Evolutionary conservation across 1,140 invertebrate species (phyloP).

Genomic region (Carposina sasakii): DNA sequence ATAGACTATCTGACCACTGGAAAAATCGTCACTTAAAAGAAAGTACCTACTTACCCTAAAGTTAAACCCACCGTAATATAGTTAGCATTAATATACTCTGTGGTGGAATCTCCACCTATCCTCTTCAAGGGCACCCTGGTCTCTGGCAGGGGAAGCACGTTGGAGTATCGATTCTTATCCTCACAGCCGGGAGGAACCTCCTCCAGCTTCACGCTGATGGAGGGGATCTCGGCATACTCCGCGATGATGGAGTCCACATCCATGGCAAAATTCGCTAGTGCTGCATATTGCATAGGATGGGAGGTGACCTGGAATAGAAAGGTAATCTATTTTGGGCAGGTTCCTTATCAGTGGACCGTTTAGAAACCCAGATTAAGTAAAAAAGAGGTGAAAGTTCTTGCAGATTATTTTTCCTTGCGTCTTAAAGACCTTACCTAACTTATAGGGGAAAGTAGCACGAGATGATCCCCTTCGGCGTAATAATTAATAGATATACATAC

Average conservation of each 20-base stretch:
- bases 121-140: slow-evolving; percentile 84
- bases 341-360: no score
- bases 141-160: slow-evolving; percentile 93
- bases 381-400: no score
- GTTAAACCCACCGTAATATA: slow-evolving; percentile 83
- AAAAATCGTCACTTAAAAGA: no score
- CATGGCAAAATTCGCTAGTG: slow-evolving; percentile 81
- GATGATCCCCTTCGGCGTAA: no score
- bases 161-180: slow-evolving; percentile 94
- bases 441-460: no score
- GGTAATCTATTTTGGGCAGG: no score
- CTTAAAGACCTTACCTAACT: no score
- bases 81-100: slow-evolving; percentile 95
- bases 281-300: slow-evolving; percentile 82
- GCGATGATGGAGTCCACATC: slow-evolving; percentile 82
- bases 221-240: slow-evolving; percentile 86
- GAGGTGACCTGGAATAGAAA: slow-evolving; percentile 77
- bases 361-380: no score
- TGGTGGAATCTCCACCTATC: slow-evolving; percentile 81
- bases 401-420: no score
- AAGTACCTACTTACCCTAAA: background rate
- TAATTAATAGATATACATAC: no score
- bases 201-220: slow-evolving; percentile 82
- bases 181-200: slow-evolving; percentile 90
- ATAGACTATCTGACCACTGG: background rate